Evolutionary conservation across 2,797 vertebrate species (phyloP).

Genomic region (Catamblyrhynchus diadema): DNA sequence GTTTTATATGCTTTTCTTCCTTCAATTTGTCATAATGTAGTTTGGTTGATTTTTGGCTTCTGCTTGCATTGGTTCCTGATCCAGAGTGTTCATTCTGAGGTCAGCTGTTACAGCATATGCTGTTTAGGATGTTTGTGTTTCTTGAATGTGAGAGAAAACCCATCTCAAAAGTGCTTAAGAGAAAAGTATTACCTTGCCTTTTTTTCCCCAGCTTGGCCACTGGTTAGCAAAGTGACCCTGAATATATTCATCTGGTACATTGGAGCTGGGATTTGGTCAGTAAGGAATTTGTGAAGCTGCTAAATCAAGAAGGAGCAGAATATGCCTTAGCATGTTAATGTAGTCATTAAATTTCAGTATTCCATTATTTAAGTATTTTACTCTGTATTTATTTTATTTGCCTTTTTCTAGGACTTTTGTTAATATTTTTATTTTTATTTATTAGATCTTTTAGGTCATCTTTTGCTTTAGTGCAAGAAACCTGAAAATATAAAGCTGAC

Average conservation of each 20-base stretch:
- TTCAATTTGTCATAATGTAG: not conserved
- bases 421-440: conserved; percentile 13
- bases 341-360: not conserved
- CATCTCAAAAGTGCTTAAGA: not conserved
- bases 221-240: not conserved
- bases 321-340: not conserved
- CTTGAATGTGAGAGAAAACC: not conserved
- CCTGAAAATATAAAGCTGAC: not conserved
- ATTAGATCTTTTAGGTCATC: not conserved
- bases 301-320: not conserved
- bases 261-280: not conserved
- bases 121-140: not conserved
- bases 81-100: not conserved
- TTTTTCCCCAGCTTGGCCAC: not conserved
- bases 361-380: not conserved
- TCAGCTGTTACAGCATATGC: not conserved
- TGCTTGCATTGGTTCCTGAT: not conserved
- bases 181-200: not conserved
- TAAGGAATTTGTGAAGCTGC: not conserved
- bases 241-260: not conserved
- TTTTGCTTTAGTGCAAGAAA: conserved; percentile 11
- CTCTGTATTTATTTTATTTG: not conserved
- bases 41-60: not conserved
- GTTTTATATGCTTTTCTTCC: not conserved
- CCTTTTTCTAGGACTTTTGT: not conserved